Percentiles rank a stretch among this genome's conserved stretches.
Evolutionary conservation across 37 sponge, comb jelly and placozoan genomes (phyloP).

Genomic region (Axinella damicornis): DNA sequence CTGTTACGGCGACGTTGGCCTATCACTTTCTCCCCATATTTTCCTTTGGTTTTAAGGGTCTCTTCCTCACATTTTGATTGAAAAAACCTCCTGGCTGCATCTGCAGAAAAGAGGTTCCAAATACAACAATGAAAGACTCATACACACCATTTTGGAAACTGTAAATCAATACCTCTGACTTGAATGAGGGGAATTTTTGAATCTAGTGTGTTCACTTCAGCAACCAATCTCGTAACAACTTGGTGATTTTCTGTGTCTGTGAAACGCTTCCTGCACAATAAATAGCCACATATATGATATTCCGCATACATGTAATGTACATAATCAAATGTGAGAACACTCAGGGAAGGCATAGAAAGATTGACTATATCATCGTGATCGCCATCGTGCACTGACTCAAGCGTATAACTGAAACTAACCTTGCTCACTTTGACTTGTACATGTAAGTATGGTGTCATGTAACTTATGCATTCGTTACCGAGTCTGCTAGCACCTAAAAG

Average conservation of each 20-base stretch:
- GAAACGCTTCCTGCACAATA: background rate
- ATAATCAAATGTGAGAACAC: too few species aligned
- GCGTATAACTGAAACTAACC: too few species aligned
- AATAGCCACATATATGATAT: background rate
- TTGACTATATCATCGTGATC: too few species aligned
- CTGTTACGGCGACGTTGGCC: background rate
- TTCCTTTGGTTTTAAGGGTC: background rate
- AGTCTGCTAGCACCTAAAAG: too few species aligned
- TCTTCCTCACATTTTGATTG: slow-evolving; percentile 12
- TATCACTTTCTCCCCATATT: background rate
- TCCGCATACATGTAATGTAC: too few species aligned
- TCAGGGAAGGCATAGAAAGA: too few species aligned
- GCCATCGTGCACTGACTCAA: too few species aligned
- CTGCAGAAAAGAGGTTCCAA: background rate
- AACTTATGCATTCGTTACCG: too few species aligned
- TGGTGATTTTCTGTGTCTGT: background rate
- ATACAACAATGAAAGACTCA: too few species aligned
- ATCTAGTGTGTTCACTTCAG: background rate
- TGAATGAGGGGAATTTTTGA: background rate
- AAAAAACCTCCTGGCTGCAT: slow-evolving; percentile 9
- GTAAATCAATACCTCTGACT: background rate
- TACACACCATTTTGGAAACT: too few species aligned
- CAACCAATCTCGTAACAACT: background rate
- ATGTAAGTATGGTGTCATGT: too few species aligned
- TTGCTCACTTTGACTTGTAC: too few species aligned